A percentile compares a stretch with the other conserved stretches of the same genome.
Conservation (phyloP, 2,113 vertebrate genomes). For the Macroglossus sobrinus region DNA sequence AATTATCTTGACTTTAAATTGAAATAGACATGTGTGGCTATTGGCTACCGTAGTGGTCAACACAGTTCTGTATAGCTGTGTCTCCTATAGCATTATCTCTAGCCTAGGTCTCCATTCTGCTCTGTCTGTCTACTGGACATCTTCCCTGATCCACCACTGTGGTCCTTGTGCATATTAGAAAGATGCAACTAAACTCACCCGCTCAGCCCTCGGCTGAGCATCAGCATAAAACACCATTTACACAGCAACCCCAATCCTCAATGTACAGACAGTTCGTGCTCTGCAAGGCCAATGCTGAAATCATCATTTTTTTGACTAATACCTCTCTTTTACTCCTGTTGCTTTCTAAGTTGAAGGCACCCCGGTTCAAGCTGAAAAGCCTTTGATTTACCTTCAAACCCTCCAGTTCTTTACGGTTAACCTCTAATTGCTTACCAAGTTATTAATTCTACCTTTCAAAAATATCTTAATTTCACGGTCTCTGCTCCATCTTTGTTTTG, state of each 20-base stretch:
- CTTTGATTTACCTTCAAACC: not conserved
- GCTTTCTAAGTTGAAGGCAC: not conserved
- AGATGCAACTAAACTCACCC: not conserved
- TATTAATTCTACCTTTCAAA: not conserved
- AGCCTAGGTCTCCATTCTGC: not conserved
- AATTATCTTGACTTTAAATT: not conserved
- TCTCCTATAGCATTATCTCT: not conserved
- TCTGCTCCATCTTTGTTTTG: not conserved
- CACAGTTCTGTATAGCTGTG: accelerated
- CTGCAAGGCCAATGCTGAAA: not conserved
- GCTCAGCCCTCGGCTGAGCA: not conserved
- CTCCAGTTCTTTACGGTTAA: not conserved
- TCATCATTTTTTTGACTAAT: not conserved
- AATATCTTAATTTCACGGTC: not conserved
- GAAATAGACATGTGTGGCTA: not conserved
- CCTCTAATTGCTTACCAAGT: not conserved
- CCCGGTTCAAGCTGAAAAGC: not conserved
- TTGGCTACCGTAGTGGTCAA: not conserved
- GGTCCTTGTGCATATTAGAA: not conserved
- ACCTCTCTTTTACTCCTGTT: not conserved
- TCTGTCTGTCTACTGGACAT: too few species aligned
- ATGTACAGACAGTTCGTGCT: accelerated
- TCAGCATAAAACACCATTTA: not conserved
- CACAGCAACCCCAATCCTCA: not conserved
- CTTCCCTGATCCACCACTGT: not conserved